Evolutionary conservation across 2,113 vertebrate species (phyloP), one percentile per base, ranked within the genome.

Genomic region (Daubentonia madagascariensis): DNA sequence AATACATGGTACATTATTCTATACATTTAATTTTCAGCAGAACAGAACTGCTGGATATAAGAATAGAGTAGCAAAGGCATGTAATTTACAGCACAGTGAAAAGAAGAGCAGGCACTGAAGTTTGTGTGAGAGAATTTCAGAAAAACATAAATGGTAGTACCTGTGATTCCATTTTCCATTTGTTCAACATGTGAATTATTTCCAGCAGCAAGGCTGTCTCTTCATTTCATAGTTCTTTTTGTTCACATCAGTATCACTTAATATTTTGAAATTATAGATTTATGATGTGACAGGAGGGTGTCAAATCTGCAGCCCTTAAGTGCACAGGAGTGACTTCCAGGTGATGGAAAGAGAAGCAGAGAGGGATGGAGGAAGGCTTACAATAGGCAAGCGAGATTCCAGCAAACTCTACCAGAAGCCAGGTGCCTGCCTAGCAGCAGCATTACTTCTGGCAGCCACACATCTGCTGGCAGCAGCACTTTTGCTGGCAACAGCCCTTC

Each of bases 391-490:
- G 54, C 0, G 22, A 40, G 3, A 6, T 32, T 20, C 13, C 28
- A 40, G 61, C 28, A 25, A 30, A 11, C 14, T 20, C 43, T 9
- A 0, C 48, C 30, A 7, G 59, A 25, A 73, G 4, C 25, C 2
- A 0, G 28, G 1, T 0, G 0, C 0, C 25, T 8, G 0, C 30
- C 88, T 81, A 65, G 81, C 14, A 72, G 75, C 59, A 78, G 37
- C 95, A 61, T 0, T 81, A 83, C 72, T 48, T 50, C 84, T 75
- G 0, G 45, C 89, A 63, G 23, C 91, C 11, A 4, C 76, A 6
- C n/a, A 81, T 59, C 91, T 70, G 81, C 32, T 81, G 73, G 30
- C 91, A 76, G 3, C 89, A 54, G 54, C 95, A 83, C 72, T 91
- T 86, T 28, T 76, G 57, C 8, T 90, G 67, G 50, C 79, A 78